Conservation (phyloP, 2,888 invertebrate species). For the Trichogramma evanescens region DNA sequence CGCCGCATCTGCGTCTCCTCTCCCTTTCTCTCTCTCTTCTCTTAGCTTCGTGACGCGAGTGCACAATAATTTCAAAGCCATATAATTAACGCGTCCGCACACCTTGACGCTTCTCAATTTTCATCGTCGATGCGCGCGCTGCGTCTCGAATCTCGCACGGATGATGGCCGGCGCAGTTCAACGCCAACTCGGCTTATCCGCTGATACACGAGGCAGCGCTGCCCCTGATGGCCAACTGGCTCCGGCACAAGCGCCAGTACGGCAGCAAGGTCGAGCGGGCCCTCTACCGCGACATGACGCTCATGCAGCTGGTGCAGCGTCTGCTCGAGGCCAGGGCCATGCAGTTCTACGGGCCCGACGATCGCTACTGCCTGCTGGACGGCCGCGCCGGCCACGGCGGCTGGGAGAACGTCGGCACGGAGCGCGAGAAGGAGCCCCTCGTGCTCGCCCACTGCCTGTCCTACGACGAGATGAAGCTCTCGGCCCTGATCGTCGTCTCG, state of each 20-base stretch:
- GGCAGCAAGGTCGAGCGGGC: conserved; percentile 50
- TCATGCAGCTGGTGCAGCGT: conserved; percentile 54
- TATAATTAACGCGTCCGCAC: too few relatives aligned
- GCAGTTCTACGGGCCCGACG: conserved; percentile 49
- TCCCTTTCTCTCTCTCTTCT: too few relatives aligned
- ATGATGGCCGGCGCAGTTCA: conserved; percentile 27
- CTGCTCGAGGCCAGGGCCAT: conserved; percentile 54
- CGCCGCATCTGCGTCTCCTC: too few relatives aligned
- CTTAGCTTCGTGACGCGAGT: too few relatives aligned
- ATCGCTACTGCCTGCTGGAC: conserved; percentile 51
- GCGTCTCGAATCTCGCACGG: neutral
- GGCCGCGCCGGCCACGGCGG: conserved; percentile 48
- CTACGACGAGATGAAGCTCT: conserved; percentile 60
- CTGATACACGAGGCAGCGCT: conserved; percentile 62
- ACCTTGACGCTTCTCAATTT: too few relatives aligned
- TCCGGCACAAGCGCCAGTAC: conserved; percentile 56
- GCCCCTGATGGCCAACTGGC: conserved; percentile 56
- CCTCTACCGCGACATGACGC: conserved; percentile 54
- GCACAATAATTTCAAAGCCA: too few relatives aligned
- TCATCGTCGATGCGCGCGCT: neutral
- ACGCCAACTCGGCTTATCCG: conserved; percentile 57
- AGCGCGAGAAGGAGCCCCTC: conserved; percentile 51
- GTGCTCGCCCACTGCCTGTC: conserved; percentile 54
- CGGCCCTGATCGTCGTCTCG: conserved; percentile 55
- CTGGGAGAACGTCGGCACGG: conserved; percentile 57